These are phyloP conservation scores for Perognathus longimembris DNA, from an alignment of 2,113 vertebrate species.

Conservation along the genomic window DNA sequence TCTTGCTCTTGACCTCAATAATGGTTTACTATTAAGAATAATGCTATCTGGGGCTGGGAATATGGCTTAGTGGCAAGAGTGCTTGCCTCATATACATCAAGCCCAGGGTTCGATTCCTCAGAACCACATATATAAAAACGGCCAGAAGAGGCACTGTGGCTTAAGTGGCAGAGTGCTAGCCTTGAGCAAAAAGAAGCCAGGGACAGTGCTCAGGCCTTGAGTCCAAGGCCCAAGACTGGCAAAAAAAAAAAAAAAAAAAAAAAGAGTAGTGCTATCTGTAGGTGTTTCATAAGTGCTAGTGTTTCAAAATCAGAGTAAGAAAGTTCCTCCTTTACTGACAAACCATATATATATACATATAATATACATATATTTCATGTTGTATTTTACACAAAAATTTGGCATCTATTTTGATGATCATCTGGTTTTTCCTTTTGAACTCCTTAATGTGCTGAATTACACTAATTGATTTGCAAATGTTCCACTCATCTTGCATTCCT, in stretches of 20 bases:
- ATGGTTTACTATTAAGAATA: neutral
- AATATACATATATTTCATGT: neutral
- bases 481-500: conserved; percentile 7
- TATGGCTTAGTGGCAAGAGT: no score
- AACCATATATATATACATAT: no score
- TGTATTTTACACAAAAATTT: conserved; percentile 31
- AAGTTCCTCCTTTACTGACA: neutral
- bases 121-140: no score
- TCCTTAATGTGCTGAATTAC: neutral
- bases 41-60: neutral
- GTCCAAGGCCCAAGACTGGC: no score
- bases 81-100: no score
- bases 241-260: no score
- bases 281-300: neutral
- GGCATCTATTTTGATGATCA: conserved; percentile 17
- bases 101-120: no score
- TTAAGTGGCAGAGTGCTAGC: no score
- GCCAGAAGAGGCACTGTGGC: no score
- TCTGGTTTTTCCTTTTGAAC: neutral
- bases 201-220: no score
- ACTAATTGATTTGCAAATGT: conserved; percentile 24
- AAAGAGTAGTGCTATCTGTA: neutral
- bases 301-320: neutral
- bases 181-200: no score
- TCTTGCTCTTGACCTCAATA: neutral